These are phyloP conservation scores for Gymnocypris eckloni DNA, from an alignment of 2,797 vertebrate species.

Conservation along the genomic window DNA sequence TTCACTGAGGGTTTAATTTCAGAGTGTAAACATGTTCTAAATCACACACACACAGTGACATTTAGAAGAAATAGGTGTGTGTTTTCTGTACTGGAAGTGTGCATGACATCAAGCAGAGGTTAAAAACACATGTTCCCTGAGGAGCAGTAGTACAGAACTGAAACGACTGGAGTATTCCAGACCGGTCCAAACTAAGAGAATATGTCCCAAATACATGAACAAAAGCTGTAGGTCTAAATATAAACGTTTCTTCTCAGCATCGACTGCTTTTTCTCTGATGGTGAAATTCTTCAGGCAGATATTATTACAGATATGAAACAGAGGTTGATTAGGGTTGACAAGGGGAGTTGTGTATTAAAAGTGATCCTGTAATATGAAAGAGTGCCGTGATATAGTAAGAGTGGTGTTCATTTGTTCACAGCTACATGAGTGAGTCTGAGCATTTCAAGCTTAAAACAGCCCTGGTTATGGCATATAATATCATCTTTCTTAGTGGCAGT, in stretches of 20 bases:
- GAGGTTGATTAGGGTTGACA: slow-evolving; percentile 12
- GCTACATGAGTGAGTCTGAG: slow-evolving; percentile 25
- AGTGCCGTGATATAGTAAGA: neutral
- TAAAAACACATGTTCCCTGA: slow-evolving; percentile 40
- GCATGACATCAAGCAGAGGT: slow-evolving; percentile 38
- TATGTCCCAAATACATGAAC: neutral
- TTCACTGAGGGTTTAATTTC: slow-evolving; percentile 32
- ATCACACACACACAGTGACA: slow-evolving; percentile 38
- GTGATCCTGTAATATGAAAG: slow-evolving; percentile 29
- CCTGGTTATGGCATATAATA: slow-evolving; percentile 57
- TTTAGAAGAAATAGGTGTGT: slow-evolving; percentile 39
- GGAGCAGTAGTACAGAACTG: neutral
- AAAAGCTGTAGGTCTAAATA: neutral
- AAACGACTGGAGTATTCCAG: neutral
- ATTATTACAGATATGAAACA: slow-evolving; percentile 7
- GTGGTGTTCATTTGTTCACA: slow-evolving; percentile 28
- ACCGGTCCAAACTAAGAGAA: neutral
- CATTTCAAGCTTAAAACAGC: slow-evolving; percentile 51
- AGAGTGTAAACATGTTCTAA: slow-evolving; percentile 34
- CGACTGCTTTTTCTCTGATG: neutral
- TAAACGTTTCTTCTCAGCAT: slow-evolving; percentile 13
- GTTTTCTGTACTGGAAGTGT: slow-evolving; percentile 40
- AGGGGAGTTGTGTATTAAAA: slow-evolving; percentile 9
- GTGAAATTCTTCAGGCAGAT: slow-evolving; percentile 22
- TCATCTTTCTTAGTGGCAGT: slow-evolving; percentile 55